These are phyloP conservation scores for Deilephila elpenor DNA, from an alignment of 2,888 invertebrate species.

Conservation along the genomic window DNA sequence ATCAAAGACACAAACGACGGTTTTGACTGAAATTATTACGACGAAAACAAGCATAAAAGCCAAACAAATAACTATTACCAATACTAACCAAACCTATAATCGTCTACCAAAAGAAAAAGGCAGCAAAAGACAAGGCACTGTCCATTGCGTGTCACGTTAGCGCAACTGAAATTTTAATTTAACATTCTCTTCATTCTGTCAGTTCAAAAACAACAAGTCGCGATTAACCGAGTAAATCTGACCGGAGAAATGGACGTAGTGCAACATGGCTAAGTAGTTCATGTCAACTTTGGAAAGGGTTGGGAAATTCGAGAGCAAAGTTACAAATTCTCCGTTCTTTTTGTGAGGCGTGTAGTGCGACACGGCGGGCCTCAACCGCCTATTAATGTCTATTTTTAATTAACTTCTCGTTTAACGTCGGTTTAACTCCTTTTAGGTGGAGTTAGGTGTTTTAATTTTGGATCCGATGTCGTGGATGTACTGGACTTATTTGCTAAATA, in stretches of 20 bases:
- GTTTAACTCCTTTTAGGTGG: conserved; percentile 13
- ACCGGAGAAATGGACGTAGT: conserved; percentile 1
- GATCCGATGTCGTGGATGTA: neutral
- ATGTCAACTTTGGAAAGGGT: conserved; percentile 23
- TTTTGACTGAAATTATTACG: no score
- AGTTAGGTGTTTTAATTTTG: neutral
- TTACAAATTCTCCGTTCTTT: conserved; percentile 23
- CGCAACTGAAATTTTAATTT: conserved; percentile 12
- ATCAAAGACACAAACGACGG: no score
- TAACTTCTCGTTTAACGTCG: conserved; percentile 16
- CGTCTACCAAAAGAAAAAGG: neutral
- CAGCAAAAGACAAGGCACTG: neutral
- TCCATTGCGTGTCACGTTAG: conserved; percentile 14
- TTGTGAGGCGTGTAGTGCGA: conserved; percentile 8
- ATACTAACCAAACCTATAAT: neutral
- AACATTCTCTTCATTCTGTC: conserved; percentile 22
- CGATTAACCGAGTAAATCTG: conserved; percentile 14
- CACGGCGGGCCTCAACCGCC: conserved; percentile 18
- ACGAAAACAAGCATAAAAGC: no score
- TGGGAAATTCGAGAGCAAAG: conserved; percentile 15
- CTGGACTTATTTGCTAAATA: neutral
- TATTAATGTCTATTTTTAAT: conserved; percentile 26
- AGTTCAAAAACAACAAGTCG: conserved; percentile 8
- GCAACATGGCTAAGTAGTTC: conserved; percentile 18
- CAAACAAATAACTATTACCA: neutral